Conservation (phyloP, 2,888 invertebrate genomes). For the Crioceris asparagi region DNA sequence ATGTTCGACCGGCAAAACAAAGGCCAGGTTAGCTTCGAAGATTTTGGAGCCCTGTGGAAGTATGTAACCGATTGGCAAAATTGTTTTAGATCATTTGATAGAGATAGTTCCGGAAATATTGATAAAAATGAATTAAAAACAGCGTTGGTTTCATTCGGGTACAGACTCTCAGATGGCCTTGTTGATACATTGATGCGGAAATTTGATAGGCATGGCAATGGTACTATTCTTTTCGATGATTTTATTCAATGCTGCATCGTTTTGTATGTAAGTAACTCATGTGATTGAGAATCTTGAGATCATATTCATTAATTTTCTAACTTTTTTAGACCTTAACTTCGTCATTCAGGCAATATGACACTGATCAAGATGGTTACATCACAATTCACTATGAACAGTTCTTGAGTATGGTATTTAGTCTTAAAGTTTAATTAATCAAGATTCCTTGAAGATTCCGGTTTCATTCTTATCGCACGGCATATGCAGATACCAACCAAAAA, state of each 20-base stretch:
- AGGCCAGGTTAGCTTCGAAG: conserved; percentile 87
- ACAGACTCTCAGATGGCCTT: conserved; percentile 72
- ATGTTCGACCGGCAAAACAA: conserved; percentile 89
- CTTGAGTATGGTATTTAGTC: conserved; percentile 77
- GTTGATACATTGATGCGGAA: conserved; percentile 75
- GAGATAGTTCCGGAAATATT: conserved; percentile 87
- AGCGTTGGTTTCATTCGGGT: conserved; percentile 85
- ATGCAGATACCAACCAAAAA: too few relatives aligned
- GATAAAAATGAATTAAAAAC: conserved; percentile 82
- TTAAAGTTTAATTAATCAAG: conserved; percentile 67
- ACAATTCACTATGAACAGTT: conserved; percentile 95
- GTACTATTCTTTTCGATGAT: conserved; percentile 93
- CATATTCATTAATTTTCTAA: conserved; percentile 19
- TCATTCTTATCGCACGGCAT: too few relatives aligned
- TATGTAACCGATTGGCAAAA: conserved; percentile 97
- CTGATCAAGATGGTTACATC: conserved; percentile 89
- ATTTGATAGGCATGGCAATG: conserved; percentile 86
- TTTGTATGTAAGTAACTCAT: conserved; percentile 81
- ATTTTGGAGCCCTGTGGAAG: conserved; percentile 94
- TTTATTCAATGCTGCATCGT: conserved; percentile 95
- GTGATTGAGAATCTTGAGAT: background rate
- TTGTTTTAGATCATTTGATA: conserved; percentile 89
- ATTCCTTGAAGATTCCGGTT: too few relatives aligned
- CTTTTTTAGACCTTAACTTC: conserved; percentile 73
- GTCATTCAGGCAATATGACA: conserved; percentile 79